Conservation (phyloP, 2,113 vertebrate species). For the Prietella phreatophila region DNA sequence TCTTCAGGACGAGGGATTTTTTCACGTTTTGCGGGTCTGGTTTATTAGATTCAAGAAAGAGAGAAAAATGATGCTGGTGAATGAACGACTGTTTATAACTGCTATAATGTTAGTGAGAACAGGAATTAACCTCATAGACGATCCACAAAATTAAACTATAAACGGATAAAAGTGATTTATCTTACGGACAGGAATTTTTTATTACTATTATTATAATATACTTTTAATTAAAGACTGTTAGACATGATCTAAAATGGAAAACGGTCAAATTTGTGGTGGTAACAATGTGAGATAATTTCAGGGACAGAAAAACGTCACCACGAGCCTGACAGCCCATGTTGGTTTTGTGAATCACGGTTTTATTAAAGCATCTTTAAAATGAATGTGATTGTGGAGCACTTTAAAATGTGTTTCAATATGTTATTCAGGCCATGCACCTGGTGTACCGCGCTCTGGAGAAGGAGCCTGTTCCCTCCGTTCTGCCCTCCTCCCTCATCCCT, state of each 20-base stretch:
- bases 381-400: background rate
- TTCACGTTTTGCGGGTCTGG: too few species aligned
- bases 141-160: background rate
- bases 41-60: background rate
- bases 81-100: background rate
- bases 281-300: background rate
- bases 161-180: background rate
- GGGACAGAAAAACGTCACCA: background rate
- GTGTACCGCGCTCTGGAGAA: constrained; percentile 97
- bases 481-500: constrained; percentile 87
- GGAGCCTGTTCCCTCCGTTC: constrained; percentile 87
- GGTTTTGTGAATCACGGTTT: background rate
- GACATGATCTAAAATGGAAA: background rate
- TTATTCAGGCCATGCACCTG: constrained; percentile 91
- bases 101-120: background rate
- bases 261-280: background rate
- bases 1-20: background rate
- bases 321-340: background rate
- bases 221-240: background rate
- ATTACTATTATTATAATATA: too few species aligned
- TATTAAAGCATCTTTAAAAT: background rate
- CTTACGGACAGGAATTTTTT: too few species aligned
- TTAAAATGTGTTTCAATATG: background rate
- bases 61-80: background rate
- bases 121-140: background rate